phyloP scores from a whole-genome alignment of 2,888 invertebrate genomes.

The Oxycera nigricornis region DNA sequence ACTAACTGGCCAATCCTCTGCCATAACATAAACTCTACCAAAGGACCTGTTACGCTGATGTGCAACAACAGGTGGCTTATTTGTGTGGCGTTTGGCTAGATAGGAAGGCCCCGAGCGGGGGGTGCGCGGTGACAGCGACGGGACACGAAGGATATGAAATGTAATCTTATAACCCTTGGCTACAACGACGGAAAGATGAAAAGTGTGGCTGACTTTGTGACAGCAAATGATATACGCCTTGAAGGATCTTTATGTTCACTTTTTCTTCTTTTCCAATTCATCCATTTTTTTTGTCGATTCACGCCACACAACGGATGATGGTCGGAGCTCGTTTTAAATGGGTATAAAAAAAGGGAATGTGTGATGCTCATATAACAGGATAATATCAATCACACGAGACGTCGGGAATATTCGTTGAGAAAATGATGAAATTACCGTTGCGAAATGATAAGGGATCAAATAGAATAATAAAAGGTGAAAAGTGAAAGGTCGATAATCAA shows the following conservation, averaged over 20 bases:
- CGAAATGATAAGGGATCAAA: neutral
- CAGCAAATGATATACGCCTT: slow-evolving; percentile 27
- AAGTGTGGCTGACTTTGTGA: slow-evolving; percentile 13
- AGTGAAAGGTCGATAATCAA: neutral
- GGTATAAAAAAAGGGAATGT: neutral
- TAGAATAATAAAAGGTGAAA: slow-evolving; percentile 14
- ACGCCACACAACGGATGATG: neutral
- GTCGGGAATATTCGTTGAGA: neutral
- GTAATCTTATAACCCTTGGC: slow-evolving; percentile 16
- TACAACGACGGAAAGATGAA: slow-evolving; percentile 10
- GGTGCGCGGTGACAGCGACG: neutral
- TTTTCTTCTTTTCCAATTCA: neutral
- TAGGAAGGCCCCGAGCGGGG: neutral
- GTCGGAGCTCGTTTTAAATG: neutral
- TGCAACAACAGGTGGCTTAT: slow-evolving; percentile 37
- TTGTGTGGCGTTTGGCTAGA: neutral
- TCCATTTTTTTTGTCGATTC: neutral
- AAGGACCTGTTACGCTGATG: slow-evolving; percentile 27
- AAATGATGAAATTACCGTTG: slow-evolving; percentile 26
- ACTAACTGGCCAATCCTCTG: slow-evolving; percentile 38
- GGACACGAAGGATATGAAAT: neutral
- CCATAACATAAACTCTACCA: slow-evolving; percentile 31
- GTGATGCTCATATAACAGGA: neutral
- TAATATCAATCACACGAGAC: slow-evolving; percentile 16
- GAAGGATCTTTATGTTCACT: slow-evolving; percentile 18